Evolutionary conservation across 2,888 invertebrate species (phyloP), one percentile per base, ranked within the genome.

Genomic region (Alentia gelatinosa): DNA sequence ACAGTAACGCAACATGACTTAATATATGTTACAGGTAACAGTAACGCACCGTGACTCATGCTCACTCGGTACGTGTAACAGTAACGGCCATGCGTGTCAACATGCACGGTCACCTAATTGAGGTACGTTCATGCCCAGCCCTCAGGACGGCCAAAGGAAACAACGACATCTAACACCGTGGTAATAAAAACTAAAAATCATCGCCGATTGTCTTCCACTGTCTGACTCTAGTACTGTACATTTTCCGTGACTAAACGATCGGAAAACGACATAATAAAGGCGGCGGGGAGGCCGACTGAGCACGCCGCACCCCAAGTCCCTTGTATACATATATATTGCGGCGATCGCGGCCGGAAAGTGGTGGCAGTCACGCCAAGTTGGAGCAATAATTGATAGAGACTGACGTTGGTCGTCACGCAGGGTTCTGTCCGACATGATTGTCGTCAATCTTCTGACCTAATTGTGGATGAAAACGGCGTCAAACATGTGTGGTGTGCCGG

Each of bases 391-490:
- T 79, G 79, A 79, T 79, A 37, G 37, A 1, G 39, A 74, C 30
- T 1, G 79, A 5, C 79, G 79, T 35, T 15, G 37, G 79, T 12
- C 74, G 74, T n/a, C 74, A 74, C 74, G 74, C 74, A 74, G 74
- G n/a, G 15, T 3, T 7, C 30, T 33, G 30, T 15, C 12, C 15
- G 79, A 9, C 79, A 79, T 79, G 79, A 79, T 89, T 89, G 89
- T n/a, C 37, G 56, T 35, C 89, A 89, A 89, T 89, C 89, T 74
- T 63, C 89, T 68, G 89, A 68, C 89, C 74, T 89, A 89, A 89
- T 89, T 89, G 89, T 40, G 89, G 89, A 89, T 89, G 89, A 89
- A 89, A 89, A 89, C 42, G 89, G 74, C 89, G 86, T 86, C 86
- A 86, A 86, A 86, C 50, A 50, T 86, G 86, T 42, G 47, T 86